Base-by-base conservation (phyloP, 37 sponge, comb jelly and placozoan genomes). In the Axinella damicornis region DNA sequence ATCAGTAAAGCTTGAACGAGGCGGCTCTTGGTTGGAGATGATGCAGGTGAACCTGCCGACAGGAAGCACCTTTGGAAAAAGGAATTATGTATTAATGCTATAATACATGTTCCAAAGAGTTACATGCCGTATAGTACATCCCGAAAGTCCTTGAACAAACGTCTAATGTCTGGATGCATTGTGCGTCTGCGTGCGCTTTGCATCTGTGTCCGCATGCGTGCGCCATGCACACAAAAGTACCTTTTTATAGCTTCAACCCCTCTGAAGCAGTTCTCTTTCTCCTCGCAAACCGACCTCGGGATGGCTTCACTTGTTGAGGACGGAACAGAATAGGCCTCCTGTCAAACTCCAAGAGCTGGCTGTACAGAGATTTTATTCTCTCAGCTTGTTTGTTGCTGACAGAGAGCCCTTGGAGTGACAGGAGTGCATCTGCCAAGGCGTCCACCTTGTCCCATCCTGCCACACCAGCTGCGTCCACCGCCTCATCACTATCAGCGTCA, bases 381-480 rank as follows among this genome's bases (percentile, higher is more conserved):
- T 53, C 0, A 0, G 76, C 85, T 35, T 65, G 57, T 14, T 2
- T 40, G 46, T 40, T 52, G 19, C 68, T 53, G 30, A 84, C 68
- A 53, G 37, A 31, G 0, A 84, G 75, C 0, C 85, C 77, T 2
- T 24, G 0, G 36, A 76, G 67, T 31, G 2, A 0, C 2, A 65
- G 17, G 0, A 84, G 57, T 0, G 66, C 57, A 35, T 28, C 27
- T 32, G 85, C 85, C 67, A 84, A 38, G 38, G 39, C 27, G 16
- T 74, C 85, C 38, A 84, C 85, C 58, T 46, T 76, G 15, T 76
- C 85, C 85, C 77, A 84, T 1, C 85, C 85, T 58, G 84, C 66
- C 0, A 83, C 37, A 2, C 84, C 74, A 20, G 0, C 0, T 11
- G 74, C 24, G 16, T 83, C 84, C 1, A 73, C 32, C 0, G 84